Base-by-base conservation (phyloP, 2,888 invertebrate genomes). In the Reticulitermes lucifugus region DNA sequence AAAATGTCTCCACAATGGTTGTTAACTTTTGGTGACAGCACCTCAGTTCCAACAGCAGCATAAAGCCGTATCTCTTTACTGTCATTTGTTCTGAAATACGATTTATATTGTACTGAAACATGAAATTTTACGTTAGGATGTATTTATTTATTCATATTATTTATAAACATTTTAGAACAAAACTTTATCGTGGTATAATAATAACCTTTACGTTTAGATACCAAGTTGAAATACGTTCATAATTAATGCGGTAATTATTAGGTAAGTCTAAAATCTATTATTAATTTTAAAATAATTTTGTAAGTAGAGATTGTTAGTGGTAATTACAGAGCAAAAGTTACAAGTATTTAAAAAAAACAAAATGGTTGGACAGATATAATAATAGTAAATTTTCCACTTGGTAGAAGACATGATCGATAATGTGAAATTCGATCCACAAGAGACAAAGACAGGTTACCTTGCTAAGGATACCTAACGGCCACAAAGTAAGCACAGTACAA, bases 151-250 rank as follows among this genome's bases (percentile, higher is more conserved):
- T 80, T 79, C 80, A 84, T 81, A 84, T 81, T 84, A 65, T 65
- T 84, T 84, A 84, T 84, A 84, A 84, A 84, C 84, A 84, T 84
- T 84, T 84, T 84, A 84, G 84, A 70, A 84, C 84, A 84, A 79
- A 83, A 59, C 75, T 79, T 84, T 84, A 79, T 79, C 35, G 29
- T 80, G 25, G 46, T 84, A 73, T 84, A 80, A 79, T 73, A 43
- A 79, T 84, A 84, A 21, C 35, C 25, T 84, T 65, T 55, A 80
- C 43, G 35, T 80, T 79, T 84, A 84, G 46, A 83, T 83, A 83
- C 83, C 83, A 77, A 51, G 65, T 71, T 70, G 46, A 83, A 83
- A 71, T 83, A 46, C 29, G 29, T 82, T 83, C 51, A 83, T 83
- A 75, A 75, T 83, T 83, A 77, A 75, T 51, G 41, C 29, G 59